Conservation (phyloP, 2,797 vertebrate species). For the Hipposideros larvatus region DNA sequence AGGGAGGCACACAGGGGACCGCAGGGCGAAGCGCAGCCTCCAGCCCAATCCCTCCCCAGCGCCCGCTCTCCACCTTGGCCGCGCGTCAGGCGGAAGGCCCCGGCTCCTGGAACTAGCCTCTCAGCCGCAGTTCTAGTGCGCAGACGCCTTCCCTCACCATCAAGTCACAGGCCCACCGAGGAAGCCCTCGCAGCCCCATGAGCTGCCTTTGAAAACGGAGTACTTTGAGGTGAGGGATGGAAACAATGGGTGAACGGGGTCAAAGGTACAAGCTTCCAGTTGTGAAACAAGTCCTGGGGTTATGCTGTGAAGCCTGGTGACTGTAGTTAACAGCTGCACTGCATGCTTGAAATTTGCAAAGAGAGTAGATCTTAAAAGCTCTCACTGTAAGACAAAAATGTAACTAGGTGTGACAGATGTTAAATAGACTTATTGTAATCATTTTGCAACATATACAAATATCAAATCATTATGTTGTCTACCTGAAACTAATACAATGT, state of each 20-base stretch:
- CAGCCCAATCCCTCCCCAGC: too few relatives aligned
- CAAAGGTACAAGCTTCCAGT: neutral
- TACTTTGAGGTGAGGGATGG: accelerated
- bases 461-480: too few relatives aligned
- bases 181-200: neutral
- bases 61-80: too few relatives aligned
- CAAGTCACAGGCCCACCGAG: neutral
- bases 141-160: accelerated
- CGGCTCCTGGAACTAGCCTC: too few relatives aligned
- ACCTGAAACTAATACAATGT: neutral
- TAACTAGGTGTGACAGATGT: neutral
- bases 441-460: too few relatives aligned
- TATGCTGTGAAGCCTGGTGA: neutral
- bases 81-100: too few relatives aligned
- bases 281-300: too few relatives aligned
- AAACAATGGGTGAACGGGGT: too few relatives aligned
- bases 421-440: neutral
- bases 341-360: neutral
- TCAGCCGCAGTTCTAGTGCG: too few relatives aligned
- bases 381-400: neutral
- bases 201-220: neutral
- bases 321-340: neutral
- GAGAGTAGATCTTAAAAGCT: neutral
- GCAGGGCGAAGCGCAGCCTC: too few relatives aligned
- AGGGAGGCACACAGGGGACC: too few relatives aligned